Base-by-base conservation (phyloP, 2,888 invertebrate species). In the Priocnemis perturbator region DNA sequence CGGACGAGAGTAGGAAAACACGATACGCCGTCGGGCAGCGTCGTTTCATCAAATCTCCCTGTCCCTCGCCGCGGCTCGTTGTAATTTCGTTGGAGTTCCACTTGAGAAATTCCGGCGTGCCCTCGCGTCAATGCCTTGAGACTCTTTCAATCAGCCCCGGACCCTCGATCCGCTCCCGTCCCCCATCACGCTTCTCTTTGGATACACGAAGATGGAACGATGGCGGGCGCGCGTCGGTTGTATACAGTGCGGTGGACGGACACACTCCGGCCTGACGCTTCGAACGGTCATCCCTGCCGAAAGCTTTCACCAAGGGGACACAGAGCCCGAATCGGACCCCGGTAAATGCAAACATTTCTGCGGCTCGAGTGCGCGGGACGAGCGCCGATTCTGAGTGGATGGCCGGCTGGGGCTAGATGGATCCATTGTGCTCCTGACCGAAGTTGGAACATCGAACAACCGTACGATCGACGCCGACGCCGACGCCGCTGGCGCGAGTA, bases 281-380 rank as follows among this genome's bases (percentile, higher is more conserved):
- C 69, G 71, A 69, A 69, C 76, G 72, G 71, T 62, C 76, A 11
- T 44, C n/a, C 64, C 78, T 73, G 17, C 70, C 76, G 68, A 81
- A 78, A 79, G 79, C 79, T 81, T 79, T 79, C 81, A 79, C 73
- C 75, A 74, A 71, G 69, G 66, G 65, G 26, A 26, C 26, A 26
- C 26, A 26, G 26, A 26, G 26, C 26, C 26, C 26, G 60, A 73
- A 62, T 69, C 79, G 67, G 69, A 65, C 67, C 60, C 75, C 70
- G 77, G 82, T 82, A 83, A 85, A 84, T 81, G 83, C 84, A 84
- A 84, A 84, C 83, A 85, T 85, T 84, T 84, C 82, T 83, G 79
- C 65, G 78, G 81, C 78, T 74, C 72, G 71, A 78, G 77, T 72
- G 71, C 71, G 73, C 69, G 61, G 70, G 58, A 73, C 65, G 73